These are phyloP conservation scores for Saguinus midas DNA, from an alignment of 2,113 vertebrate species.

Conservation along the genomic window DNA sequence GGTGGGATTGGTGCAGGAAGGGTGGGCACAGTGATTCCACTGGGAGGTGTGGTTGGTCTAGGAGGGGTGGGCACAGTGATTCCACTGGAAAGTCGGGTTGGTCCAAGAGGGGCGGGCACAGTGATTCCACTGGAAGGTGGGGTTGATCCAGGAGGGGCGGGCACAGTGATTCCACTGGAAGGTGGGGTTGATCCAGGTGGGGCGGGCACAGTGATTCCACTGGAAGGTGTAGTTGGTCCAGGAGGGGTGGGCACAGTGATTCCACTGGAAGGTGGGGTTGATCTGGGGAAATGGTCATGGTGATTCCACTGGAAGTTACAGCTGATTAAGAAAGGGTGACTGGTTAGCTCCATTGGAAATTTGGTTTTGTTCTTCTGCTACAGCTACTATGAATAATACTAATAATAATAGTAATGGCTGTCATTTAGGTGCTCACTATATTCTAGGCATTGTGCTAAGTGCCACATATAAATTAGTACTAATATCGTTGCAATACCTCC, in stretches of 20 bases:
- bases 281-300: rapidly evolving
- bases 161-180: not conserved
- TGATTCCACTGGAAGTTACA: not conserved
- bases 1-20: too few species aligned
- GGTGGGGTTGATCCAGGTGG: rapidly evolving
- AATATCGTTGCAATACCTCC: not conserved
- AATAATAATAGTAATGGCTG: too few species aligned
- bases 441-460: not conserved
- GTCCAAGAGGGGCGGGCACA: rapidly evolving
- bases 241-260: not conserved
- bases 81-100: not conserved
- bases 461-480: not conserved
- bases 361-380: not conserved
- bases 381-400: too few species aligned
- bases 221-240: not conserved
- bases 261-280: not conserved
- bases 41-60: too few species aligned
- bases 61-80: not conserved
- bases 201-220: not conserved
- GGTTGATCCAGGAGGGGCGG: too few species aligned
- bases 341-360: not conserved
- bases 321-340: not conserved
- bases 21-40: not conserved
- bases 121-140: not conserved
- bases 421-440: not conserved